phyloP scores from a whole-genome alignment of 2,113 vertebrate species.

The Meriones unguiculatus region DNA sequence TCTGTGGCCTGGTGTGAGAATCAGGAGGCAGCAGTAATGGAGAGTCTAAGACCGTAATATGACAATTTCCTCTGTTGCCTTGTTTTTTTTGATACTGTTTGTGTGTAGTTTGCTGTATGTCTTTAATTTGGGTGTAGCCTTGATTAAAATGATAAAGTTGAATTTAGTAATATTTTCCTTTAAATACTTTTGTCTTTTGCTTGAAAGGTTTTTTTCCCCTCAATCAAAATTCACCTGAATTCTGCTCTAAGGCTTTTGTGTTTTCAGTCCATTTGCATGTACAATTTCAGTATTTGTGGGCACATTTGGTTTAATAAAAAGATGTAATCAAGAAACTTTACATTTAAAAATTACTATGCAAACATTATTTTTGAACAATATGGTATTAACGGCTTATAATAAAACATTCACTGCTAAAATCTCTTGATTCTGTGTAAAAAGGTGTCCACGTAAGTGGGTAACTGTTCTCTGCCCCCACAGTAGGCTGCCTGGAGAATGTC shows the following conservation, averaged over 20 bases:
- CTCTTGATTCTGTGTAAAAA: not conserved
- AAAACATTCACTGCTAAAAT: not conserved
- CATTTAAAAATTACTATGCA: not conserved
- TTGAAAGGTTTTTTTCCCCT: not conserved
- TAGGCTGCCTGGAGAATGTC: not conserved
- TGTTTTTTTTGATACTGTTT: not conserved
- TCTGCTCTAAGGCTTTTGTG: not conserved
- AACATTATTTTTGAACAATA: not conserved
- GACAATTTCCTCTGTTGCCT: not conserved
- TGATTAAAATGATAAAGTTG: not conserved
- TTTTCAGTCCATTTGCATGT: not conserved
- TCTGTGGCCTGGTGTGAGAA: not conserved
- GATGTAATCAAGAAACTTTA: not conserved
- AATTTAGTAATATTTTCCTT: not conserved
- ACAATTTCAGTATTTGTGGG: not conserved
- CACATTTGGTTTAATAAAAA: not conserved
- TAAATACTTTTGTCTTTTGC: not conserved
- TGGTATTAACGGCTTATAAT: not conserved
- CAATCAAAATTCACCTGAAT: not conserved
- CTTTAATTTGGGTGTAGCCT: not conserved
- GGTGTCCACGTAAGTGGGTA: too few species aligned
- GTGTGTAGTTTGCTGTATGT: too few species aligned
- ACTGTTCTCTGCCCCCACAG: fast-evolving
- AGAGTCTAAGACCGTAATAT: too few species aligned
- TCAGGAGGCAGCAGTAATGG: fast-evolving